These are phyloP conservation scores for Tamandua tetradactyla DNA, from an alignment of 2,797 vertebrate genomes.

Conservation along the genomic window DNA sequence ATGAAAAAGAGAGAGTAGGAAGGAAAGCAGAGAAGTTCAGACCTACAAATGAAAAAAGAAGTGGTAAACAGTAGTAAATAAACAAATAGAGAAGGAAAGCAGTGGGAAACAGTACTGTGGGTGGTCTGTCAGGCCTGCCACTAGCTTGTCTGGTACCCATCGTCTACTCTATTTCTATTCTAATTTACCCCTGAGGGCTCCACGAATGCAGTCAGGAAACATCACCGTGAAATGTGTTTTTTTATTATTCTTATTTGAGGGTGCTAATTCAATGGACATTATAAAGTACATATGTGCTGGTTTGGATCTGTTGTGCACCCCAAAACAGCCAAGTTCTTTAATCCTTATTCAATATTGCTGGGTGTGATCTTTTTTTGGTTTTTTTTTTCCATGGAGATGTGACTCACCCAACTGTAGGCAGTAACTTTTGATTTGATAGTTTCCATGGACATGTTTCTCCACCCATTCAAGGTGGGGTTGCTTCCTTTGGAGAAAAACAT, in stretches of 20 bases:
- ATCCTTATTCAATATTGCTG: too few relatives aligned
- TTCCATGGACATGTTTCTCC: too few relatives aligned
- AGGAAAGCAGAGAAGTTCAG: slow-evolving; percentile 44
- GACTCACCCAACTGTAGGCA: too few relatives aligned
- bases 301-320: too few relatives aligned
- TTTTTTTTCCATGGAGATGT: too few relatives aligned
- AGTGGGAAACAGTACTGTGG: background rate
- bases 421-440: too few relatives aligned
- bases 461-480: too few relatives aligned
- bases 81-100: background rate
- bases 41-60: slow-evolving; percentile 9
- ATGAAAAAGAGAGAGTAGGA: slow-evolving; percentile 10
- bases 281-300: background rate
- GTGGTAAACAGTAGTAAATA: background rate
- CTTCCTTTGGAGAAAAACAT: too few relatives aligned
- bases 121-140: background rate
- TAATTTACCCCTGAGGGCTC: background rate
- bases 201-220: slow-evolving; percentile 5
- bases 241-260: background rate
- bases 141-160: background rate
- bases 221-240: background rate
- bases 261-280: slow-evolving; percentile 7
- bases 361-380: too few relatives aligned
- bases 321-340: too few relatives aligned
- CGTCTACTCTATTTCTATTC: background rate